A percentile compares a stretch with the other conserved stretches of the same genome.
phyloP scores from a whole-genome alignment of 2,113 vertebrate genomes.

The Phylloscopus whistleri region DNA sequence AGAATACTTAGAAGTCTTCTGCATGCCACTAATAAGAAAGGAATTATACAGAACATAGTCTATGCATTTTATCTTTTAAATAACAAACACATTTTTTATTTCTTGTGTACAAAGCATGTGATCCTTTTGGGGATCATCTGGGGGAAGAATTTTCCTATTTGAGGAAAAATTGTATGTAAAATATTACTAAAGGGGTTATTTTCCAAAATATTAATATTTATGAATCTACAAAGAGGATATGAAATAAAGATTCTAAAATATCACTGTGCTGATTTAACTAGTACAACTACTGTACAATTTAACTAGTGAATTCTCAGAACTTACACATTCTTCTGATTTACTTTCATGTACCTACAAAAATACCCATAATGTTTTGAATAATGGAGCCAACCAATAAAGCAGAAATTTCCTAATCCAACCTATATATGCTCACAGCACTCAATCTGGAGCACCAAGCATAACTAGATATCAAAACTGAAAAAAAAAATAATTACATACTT shows the following conservation, averaged over 20 bases:
- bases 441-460: not conserved
- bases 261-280: not conserved
- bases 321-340: not conserved
- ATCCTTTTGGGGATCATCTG: not conserved
- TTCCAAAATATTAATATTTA: not conserved
- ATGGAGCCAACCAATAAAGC: not conserved
- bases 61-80: not conserved
- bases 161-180: not conserved
- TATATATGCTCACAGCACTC: not conserved
- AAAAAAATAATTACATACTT: not conserved
- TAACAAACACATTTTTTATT: not conserved
- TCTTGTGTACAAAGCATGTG: not conserved
- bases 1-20: not conserved
- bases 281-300: not conserved
- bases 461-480: not conserved
- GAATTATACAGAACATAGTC: not conserved
- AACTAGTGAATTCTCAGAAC: not conserved
- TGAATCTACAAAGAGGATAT: not conserved
- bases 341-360: not conserved
- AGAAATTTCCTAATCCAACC: not conserved
- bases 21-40: not conserved
- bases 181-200: not conserved
- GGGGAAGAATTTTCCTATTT: not conserved
- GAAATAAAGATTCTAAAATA: not conserved
- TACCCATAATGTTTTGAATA: not conserved